phyloP scores from a whole-genome alignment of 2,888 invertebrate species.

The Phyto melanocephala region DNA sequence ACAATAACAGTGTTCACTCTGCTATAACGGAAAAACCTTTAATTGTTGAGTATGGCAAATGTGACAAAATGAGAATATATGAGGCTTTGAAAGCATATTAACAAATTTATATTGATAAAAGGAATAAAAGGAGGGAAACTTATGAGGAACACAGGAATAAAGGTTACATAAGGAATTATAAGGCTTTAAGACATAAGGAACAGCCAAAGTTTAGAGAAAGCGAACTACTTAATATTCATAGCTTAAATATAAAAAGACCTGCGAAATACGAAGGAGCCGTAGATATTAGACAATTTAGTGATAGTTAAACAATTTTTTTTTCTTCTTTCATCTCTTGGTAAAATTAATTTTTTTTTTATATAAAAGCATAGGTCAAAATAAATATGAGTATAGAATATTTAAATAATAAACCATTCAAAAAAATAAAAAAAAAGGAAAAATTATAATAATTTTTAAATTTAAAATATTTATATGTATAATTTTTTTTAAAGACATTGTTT shows the following conservation, averaged over 20 bases:
- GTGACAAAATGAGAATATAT: neutral
- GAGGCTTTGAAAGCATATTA: neutral
- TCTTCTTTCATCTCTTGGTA: too few species aligned
- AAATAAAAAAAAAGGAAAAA: neutral
- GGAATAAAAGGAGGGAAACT: conserved; percentile 28
- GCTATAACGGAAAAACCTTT: conserved; percentile 10
- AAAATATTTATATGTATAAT: neutral
- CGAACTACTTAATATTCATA: conserved; percentile 6
- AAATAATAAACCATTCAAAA: neutral
- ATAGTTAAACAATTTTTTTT: neutral
- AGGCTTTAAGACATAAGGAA: conserved; percentile 25
- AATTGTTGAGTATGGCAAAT: conserved; percentile 7
- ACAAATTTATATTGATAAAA: conserved; percentile 5
- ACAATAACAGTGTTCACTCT: conserved; percentile 24
- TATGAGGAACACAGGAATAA: neutral
- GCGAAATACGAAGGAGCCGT: conserved; percentile 15
- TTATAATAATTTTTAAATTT: neutral
- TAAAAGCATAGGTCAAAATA: neutral
- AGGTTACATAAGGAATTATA: conserved; percentile 23
- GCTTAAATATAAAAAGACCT: neutral
- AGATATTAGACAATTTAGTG: neutral
- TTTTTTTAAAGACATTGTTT: too few species aligned
- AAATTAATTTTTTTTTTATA: neutral
- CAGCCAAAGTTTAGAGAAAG: conserved; percentile 35
- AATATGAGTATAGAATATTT: neutral